Evolutionary conservation across 2,888 invertebrate genomes (phyloP), one percentile per base, ranked within the genome.

Genomic region (Sceliomorpha sp.): DNA sequence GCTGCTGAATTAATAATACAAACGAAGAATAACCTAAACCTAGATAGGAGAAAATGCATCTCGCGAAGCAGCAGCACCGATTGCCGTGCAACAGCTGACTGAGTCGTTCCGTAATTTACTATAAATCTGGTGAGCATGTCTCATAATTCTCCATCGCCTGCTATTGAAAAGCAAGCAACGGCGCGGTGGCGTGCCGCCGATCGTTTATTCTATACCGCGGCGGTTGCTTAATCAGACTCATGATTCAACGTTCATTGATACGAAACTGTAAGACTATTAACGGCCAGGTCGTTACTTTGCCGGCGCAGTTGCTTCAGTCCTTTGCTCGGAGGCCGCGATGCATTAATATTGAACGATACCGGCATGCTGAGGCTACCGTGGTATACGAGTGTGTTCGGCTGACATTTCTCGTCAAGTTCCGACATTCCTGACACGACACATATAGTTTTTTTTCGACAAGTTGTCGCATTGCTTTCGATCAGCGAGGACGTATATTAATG

Each of bases 281-380:
- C 48, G 45, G 69, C 63, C 63, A 15, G 48, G 53, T 58, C 56
- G 63, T 70, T 67, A 70, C 63, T 55, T 59, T 50, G 55, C 67
- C 50, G 9, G 31, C 59, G 12, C 36, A 20, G 47, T 47, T 15
- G 31, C 31, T 27, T 48, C 40, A 63, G 67, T 75, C 71, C 73
- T 74, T 73, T 69, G 72, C 74, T 58, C 77, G 72, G 73, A 74
- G 75, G 72, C 78, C 81, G 76, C 74, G 69, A 72, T 78, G 83
- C 79, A 85, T 84, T 84, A 85, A 85, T 84, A 85, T 84, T 81
- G 81, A 84, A 83, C 83, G 79, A 75, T 74, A 73, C 75, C 73
- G 74, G 66, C 63, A 75, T 76, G 75, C 74, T 77, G 79, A 79
- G 80, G 80, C 83, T 81, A 80, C 79, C 75, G 67, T 37, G 13